phyloP scores from a whole-genome alignment of 1,140 invertebrate species.

The Solen grandis region DNA sequence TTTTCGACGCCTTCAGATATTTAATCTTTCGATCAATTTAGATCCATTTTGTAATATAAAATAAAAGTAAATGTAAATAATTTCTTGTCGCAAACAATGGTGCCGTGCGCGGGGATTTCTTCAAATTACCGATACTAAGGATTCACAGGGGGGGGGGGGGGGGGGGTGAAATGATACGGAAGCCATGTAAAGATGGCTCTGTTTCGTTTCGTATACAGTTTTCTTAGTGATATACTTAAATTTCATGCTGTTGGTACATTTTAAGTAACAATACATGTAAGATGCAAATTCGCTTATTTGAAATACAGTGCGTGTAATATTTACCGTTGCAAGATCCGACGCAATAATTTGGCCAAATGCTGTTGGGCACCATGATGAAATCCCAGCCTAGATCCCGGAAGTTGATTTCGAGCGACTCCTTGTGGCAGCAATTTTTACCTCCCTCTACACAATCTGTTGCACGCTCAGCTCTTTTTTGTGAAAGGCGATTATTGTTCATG shows the following conservation, averaged over 20 bases:
- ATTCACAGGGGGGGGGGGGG: no score
- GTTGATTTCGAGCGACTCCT: conserved; percentile 93
- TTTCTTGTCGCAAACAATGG: no score
- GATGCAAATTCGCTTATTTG: background rate
- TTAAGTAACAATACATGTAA: background rate
- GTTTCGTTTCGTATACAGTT: background rate
- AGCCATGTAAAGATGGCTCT: background rate
- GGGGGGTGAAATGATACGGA: no score
- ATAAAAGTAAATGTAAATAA: no score
- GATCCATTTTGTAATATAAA: no score
- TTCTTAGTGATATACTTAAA: no score
- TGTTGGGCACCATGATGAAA: conserved; percentile 94
- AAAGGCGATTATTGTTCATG: conserved; percentile 25
- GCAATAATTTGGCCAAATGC: conserved; percentile 97
- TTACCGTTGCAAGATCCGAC: conserved; percentile 88
- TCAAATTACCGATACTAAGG: no score
- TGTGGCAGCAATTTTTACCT: conserved; percentile 86
- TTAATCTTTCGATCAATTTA: no score
- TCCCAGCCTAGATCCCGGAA: conserved; percentile 96
- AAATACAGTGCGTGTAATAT: background rate
- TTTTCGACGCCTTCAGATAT: no score
- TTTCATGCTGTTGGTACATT: background rate
- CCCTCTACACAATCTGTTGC: conserved; percentile 42
- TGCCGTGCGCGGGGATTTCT: no score
- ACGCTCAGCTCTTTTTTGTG: conserved; percentile 18